A percentile compares a stretch with the other conserved stretches of the same genome.
Evolutionary conservation across 2,113 vertebrate species (phyloP).

Genomic region (Chroicocephalus ridibundus): DNA sequence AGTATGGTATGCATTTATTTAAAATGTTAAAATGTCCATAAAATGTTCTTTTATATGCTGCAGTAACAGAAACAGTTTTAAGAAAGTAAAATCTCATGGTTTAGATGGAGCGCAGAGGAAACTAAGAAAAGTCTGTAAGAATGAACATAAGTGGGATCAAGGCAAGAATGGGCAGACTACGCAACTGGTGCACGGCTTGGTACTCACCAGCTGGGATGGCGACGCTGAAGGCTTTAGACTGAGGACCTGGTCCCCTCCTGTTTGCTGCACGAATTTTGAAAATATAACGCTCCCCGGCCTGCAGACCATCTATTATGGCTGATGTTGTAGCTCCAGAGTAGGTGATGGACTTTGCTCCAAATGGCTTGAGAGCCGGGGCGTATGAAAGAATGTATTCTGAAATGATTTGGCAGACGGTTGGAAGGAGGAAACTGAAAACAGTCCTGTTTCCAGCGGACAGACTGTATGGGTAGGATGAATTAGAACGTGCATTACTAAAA

Average conservation of each 20-base stretch:
- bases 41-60: background rate
- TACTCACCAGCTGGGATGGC: slow-evolving; percentile 88
- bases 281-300: slow-evolving; percentile 93
- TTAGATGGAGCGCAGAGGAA: background rate
- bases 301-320: slow-evolving; percentile 88
- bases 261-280: slow-evolving; percentile 97
- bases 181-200: background rate
- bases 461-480: slow-evolving; percentile 74
- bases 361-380: slow-evolving; percentile 95
- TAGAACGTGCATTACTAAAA: slow-evolving; percentile 73
- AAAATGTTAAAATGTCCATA: background rate
- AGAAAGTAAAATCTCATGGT: background rate
- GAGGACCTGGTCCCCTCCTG: slow-evolving; percentile 91
- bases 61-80: background rate
- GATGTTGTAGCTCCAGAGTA: slow-evolving; percentile 85
- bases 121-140: background rate
- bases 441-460: slow-evolving; percentile 73
- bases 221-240: slow-evolving; percentile 91
- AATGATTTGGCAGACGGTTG: slow-evolving; percentile 81
- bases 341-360: slow-evolving; percentile 92
- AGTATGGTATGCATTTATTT: background rate
- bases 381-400: slow-evolving; percentile 98
- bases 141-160: background rate
- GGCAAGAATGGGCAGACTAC: background rate
- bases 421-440: slow-evolving; percentile 77